Base-by-base conservation (phyloP, 2,113 vertebrate genomes). In the Casuarius casuarius region DNA sequence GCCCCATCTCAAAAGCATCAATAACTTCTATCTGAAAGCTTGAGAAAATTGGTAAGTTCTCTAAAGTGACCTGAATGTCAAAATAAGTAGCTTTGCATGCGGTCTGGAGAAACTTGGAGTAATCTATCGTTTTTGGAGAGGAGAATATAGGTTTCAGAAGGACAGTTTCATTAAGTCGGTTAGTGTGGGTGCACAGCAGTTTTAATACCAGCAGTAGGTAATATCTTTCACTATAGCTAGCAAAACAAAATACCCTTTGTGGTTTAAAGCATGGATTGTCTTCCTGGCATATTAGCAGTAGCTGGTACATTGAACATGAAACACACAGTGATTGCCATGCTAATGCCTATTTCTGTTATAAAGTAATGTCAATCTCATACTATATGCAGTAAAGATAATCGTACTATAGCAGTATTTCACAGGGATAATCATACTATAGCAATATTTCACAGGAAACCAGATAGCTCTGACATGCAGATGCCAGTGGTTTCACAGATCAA, bases 151-250 rank as follows among this genome's bases (percentile, higher is more conserved):
- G 5, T 44, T 93, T 84, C 11, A 59, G 33, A 46, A 61, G 10
- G 5, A 58, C 11, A 38, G 6, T 28, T 42, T 46, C 51, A 1
- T 19, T 28, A 62, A 59, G 20, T 42, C 38, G 44, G 10, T 52
- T 29, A 8, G 12, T 28, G 7, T 48, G 11, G 7, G 17, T 54
- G 25, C 0, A 0, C 4, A 28, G 21, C 8, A 22, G 9, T 6
- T 77, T 70, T 51, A 49, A 63, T 84, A n/a, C 5, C 2, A 4
- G 12, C 12, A 31, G 22, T 11, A 65, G 23, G 33, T 73, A 31
- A 2, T 16, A 46, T 58, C 23, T 56, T 4, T 31, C 9, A 3
- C 33, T 65, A 10, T 9, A 48, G 3, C 10, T 49, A 7, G 9
- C 20, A 35, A 15, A 54, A n/a, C 1, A 65, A 90, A 33, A 35